Evolutionary conservation across 2,888 invertebrate genomes (phyloP).

Genomic region (Cephus pulcher): DNA sequence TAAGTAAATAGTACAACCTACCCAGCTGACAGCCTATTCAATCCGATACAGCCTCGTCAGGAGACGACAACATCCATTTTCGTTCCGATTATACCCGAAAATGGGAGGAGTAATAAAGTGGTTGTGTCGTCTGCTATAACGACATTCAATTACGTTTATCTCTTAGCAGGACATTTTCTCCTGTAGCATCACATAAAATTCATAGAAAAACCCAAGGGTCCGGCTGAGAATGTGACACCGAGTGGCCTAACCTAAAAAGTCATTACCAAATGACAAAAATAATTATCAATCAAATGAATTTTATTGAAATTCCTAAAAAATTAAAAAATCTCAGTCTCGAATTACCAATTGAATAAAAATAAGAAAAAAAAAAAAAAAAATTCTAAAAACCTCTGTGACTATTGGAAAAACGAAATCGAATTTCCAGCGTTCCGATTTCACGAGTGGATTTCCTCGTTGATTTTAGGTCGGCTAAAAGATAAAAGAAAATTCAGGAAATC

Average conservation of each 20-base stretch:
- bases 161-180: background rate
- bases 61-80: background rate
- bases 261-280: background rate
- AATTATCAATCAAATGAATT: background rate
- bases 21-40: background rate
- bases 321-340: background rate
- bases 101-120: background rate
- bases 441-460: background rate
- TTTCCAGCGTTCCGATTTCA: background rate
- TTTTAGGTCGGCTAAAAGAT: background rate
- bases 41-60: background rate
- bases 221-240: background rate
- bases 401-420: background rate
- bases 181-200: background rate
- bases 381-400: background rate
- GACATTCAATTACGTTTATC: slow-evolving; percentile 12
- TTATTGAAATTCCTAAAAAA: background rate
- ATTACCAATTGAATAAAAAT: slow-evolving; percentile 9
- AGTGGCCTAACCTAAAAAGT: background rate
- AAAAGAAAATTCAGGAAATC: background rate
- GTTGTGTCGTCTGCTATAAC: background rate
- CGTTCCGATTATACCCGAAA: slow-evolving; percentile 1
- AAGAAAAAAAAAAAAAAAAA: background rate
- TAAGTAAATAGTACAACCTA: background rate
- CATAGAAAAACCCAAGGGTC: background rate